Base-by-base conservation (phyloP, 2,797 vertebrate species). In the Sebastes oblongus region DNA sequence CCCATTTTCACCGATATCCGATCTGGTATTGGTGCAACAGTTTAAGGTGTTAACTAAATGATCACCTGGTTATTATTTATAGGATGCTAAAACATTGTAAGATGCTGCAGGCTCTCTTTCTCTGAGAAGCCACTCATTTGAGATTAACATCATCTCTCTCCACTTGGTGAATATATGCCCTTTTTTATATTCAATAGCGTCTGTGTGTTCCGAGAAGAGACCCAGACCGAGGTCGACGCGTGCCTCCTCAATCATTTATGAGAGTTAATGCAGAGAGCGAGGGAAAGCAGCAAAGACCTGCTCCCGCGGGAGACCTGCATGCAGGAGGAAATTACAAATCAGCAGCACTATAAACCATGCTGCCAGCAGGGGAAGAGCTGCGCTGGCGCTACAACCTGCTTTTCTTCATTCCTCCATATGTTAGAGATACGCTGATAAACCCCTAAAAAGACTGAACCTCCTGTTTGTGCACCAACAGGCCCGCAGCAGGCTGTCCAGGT, bases 211-310 rank as follows among this genome's bases (percentile, higher is more conserved):
- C 1, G 1, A 86, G 74, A 71, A 76, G 71, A 54, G 59, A 12
- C 64, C 67, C 6, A 24, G 83, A 58, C 71, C 2, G 2, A 77
- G 59, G 82, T 66, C 55, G 11, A n/a, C 80, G 78, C 78, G 56
- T 87, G 87, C 74, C 78, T 80, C 36, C 24, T 93, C 68, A 50
- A 92, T 89, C 82, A 92, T 94, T 93, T 78, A 92, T 93, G 83
- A 82, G 86, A 87, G 69, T 76, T 85, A 89, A 92, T 89, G 90
- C 89, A 86, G 82, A 71, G 88, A 84, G 90, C 36, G 55, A 85
- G 75, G 54, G 18, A 24, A 36, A 76, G 81, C 78, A 69, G 84
- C 61, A 75, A 80, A 82, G 87, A 71, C 52, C 77, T 69, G 68
- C 73, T 86, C 80, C 71, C n/a, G 8, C 1, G 12, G 72, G 86